Evolutionary conservation across 2,888 invertebrate genomes (phyloP), one percentile per base, ranked within the genome.

Genomic region (Tricholauxania praeusta): DNA sequence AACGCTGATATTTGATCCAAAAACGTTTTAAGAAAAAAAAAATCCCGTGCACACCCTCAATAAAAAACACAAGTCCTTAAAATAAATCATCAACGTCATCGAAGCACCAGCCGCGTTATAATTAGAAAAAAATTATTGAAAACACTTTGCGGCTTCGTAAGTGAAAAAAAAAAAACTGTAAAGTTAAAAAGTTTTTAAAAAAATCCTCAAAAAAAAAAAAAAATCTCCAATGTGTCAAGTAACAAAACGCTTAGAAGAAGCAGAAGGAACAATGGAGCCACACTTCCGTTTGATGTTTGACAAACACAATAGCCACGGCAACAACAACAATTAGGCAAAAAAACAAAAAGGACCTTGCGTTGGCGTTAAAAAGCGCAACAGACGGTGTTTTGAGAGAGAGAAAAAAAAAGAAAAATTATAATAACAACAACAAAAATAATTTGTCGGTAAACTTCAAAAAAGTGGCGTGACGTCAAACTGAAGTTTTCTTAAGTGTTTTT

Each of bases 261-360:
- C 28, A 49, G 12, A 10, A 64, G n/a, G n/a, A 62, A 74, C 77
- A 77, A 77, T 73, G 72, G 72, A 39, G 74, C 75, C 72, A 75
- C 72, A 74, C 76, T 77, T 77, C 77, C 76, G 75, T 78, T 78
- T 78, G 77, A 78, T 76, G 76, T 78, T 73, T 74, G 67, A 76
- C 52, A 63, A 78, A 7, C 7, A 39, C 73, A 78, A 78, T 70
- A 76, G 69, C 57, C 65, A 74, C 6, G 10, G 39, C 67, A 76
- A 74, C 66, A 69, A 64, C 71, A 60, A 71, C 72, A 75, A 76
- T 73, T 71, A 71, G 28, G 60, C 12, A 52, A 39, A 28, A 28
- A 28, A 22, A n/a, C n/a, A n/a, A 19, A 49, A 48, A 57, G 15
- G 59, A 39, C 48, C 14, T 55, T 49, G n/a, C n/a, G 17, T 57